Conservation (phyloP, 2,113 vertebrate genomes). For the Cyprinodon brontotheroides region DNA sequence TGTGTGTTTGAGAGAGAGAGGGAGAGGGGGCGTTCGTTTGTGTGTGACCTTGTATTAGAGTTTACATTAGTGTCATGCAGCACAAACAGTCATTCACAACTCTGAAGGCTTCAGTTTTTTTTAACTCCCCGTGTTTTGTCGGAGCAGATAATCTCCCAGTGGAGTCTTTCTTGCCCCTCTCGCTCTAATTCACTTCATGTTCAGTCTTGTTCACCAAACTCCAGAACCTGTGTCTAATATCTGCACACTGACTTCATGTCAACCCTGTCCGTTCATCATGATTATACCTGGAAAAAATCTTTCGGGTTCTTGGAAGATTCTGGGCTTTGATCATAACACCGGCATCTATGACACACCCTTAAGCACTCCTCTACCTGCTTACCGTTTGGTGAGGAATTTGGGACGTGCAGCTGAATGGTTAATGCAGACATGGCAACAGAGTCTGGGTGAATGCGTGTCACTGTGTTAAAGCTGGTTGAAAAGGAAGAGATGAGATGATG, state of each 20-base stretch:
- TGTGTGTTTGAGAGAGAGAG: slow-evolving; percentile 32
- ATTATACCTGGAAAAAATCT: slow-evolving; percentile 42
- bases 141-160: slow-evolving; percentile 55
- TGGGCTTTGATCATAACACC: slow-evolving; percentile 55
- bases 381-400: slow-evolving; percentile 22
- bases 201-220: slow-evolving; percentile 39
- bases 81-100: slow-evolving; percentile 18
- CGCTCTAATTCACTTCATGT: slow-evolving; percentile 9
- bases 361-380: slow-evolving; percentile 32
- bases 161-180: slow-evolving; percentile 12
- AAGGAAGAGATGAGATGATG: slow-evolving; percentile 12
- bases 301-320: slow-evolving; percentile 47
- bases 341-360: slow-evolving; percentile 41
- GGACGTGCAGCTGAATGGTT: slow-evolving; percentile 7
- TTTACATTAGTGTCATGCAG: slow-evolving; percentile 40
- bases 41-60: slow-evolving; percentile 54
- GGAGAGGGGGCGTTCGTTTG: slow-evolving; percentile 31
- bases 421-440: neutral
- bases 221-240: slow-evolving; percentile 25
- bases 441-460: slow-evolving; percentile 8
- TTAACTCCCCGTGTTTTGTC: slow-evolving; percentile 44
- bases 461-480: neutral
- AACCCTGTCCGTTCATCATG: slow-evolving; percentile 50
- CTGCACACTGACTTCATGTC: slow-evolving; percentile 9
- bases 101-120: slow-evolving; percentile 19